These are phyloP conservation scores for Oryzias dopingdopingensis DNA, from an alignment of 2,797 vertebrate species.

Conservation along the genomic window DNA sequence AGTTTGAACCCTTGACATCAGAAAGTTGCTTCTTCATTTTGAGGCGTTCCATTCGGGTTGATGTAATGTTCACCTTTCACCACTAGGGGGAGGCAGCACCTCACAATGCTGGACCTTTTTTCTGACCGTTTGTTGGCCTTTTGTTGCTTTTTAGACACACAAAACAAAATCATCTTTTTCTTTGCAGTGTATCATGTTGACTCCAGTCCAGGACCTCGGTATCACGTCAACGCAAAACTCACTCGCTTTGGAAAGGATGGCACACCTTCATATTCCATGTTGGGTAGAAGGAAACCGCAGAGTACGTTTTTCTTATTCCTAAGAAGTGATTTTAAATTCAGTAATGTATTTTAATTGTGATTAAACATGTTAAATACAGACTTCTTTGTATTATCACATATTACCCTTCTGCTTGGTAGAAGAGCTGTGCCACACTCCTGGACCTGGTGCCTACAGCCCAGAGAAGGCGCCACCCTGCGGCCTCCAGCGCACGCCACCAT, in stretches of 20 bases:
- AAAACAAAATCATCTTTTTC: not conserved
- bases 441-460: constrained; percentile 84
- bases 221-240: constrained; percentile 81
- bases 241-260: constrained; percentile 83
- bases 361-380: not conserved
- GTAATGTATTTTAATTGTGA: not conserved
- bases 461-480: constrained; percentile 74
- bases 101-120: not conserved
- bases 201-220: constrained; percentile 83
- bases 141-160: not conserved
- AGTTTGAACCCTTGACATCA: too few relatives aligned
- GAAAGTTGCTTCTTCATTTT: too few relatives aligned
- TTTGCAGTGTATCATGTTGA: constrained; percentile 75
- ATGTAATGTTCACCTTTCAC: constrained; percentile 16
- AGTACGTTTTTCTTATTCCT: constrained; percentile 51
- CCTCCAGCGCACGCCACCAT: constrained; percentile 75
- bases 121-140: not conserved
- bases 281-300: constrained; percentile 70
- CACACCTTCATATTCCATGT: constrained; percentile 83
- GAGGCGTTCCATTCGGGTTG: too few relatives aligned
- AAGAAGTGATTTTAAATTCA: not conserved
- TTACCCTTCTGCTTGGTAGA: constrained; percentile 51
- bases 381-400: constrained; percentile 7
- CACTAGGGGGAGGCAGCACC: constrained; percentile 53
- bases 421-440: constrained; percentile 75